phyloP scores from a whole-genome alignment of 2,888 invertebrate species.

The Drosophila kambysellisi region DNA sequence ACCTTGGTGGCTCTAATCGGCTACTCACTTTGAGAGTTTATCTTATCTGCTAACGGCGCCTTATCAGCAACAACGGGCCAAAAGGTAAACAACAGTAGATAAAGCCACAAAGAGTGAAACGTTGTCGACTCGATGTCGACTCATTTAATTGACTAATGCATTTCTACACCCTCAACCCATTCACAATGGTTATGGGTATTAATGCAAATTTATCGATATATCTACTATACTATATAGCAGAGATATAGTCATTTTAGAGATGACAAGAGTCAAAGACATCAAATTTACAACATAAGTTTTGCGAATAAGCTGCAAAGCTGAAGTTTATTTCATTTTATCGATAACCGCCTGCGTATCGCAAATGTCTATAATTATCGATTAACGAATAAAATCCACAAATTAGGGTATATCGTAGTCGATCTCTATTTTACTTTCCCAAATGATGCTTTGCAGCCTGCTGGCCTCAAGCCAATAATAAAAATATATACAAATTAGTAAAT shows the following conservation, averaged over 20 bases:
- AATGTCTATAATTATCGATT: background rate
- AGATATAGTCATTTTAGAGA: background rate
- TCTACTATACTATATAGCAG: background rate
- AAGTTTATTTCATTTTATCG: background rate
- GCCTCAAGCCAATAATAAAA: conserved; percentile 4
- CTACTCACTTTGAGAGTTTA: conserved; percentile 34
- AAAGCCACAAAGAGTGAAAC: conserved; percentile 10
- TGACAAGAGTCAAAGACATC: background rate
- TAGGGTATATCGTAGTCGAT: background rate
- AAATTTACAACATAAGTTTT: background rate
- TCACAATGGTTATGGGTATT: background rate
- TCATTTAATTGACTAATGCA: conserved; percentile 39
- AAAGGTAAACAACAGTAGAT: conserved; percentile 47
- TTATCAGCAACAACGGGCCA: conserved; percentile 33
- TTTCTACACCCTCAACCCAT: background rate
- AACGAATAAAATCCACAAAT: background rate
- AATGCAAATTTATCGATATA: background rate
- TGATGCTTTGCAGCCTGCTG: conserved; percentile 35
- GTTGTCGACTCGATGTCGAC: conserved; percentile 28
- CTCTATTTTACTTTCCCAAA: background rate
- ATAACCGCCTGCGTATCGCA: background rate
- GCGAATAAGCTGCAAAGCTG: background rate
- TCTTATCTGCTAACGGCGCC: conserved; percentile 40
- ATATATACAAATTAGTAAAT: conserved; percentile 28
- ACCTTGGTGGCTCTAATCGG: conserved; percentile 23